Evolutionary conservation across 2,888 invertebrate species (phyloP), one percentile per base, ranked within the genome.

Genomic region (Synergus itoensis): DNA sequence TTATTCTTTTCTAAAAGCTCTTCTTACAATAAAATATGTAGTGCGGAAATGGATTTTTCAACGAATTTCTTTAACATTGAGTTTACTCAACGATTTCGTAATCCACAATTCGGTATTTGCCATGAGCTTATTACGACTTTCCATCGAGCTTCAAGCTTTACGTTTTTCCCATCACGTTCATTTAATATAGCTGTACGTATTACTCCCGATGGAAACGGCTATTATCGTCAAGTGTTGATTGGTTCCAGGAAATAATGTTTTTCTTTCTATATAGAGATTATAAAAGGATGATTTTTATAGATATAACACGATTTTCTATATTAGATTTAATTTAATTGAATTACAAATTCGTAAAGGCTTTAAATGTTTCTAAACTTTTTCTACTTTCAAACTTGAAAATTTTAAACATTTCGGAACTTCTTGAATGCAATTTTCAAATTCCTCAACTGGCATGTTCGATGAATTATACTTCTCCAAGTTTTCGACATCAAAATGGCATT

Each of bases 171-270:
- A 18, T n/a, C 21, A 21, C 21, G 14, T 14, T 36, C 53, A 57
- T 5, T 62, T 28, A 28, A 62, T 62, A 62, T 36, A 73, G 36
- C 40, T 73, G 53, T 73, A 73, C 36, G 53, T 73, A 73, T 73
- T 53, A 12, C 73, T 73, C 73, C n/a, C 40, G 36, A 36, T 18
- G 48, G 40, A n/a, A 53, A 73, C 11, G 53, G 28, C 73, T 73
- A 73, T 73, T 36, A 73, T 53, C 53, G 53, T 73, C 53, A 73
- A 36, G 53, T 57, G 73, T 73, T 73, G 73, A 73, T 73, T 73
- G 53, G 73, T 48, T 73, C n/a, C n/a, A 48, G 53, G 36, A 73
- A 73, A 73, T 45, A 67, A 67, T 73, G n/a, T 48, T 73, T 28
- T n/a, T 16, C 36, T 53, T 48, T 40, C 9, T 18, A 28, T 40